Conservation (phyloP, 2,888 invertebrate genomes). For the Mythimna ferrago region DNA sequence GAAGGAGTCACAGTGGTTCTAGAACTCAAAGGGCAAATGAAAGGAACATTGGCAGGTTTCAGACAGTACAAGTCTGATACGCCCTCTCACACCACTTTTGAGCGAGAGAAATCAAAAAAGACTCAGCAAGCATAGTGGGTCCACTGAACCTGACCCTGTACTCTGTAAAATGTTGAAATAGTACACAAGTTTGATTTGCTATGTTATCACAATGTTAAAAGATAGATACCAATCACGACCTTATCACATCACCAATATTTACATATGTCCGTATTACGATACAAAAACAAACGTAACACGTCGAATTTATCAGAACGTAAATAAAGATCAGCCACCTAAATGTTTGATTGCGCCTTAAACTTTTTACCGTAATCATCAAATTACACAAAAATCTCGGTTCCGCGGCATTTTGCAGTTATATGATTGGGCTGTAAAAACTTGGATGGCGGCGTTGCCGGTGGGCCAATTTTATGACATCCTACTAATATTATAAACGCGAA, state of each 20-base stretch:
- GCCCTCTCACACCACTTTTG: too few relatives aligned
- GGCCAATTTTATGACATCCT: conserved; percentile 57
- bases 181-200: too few relatives aligned
- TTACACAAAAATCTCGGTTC: conserved; percentile 50
- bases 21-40: too few relatives aligned
- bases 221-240: not conserved
- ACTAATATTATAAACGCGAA: too few relatives aligned
- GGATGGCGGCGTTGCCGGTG: conserved; percentile 42
- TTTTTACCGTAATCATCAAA: conserved; percentile 57
- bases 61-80: too few relatives aligned
- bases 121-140: too few relatives aligned
- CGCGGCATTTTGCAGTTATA: conserved; percentile 51
- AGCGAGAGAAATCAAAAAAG: too few relatives aligned
- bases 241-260: not conserved
- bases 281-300: not conserved
- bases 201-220: too few relatives aligned
- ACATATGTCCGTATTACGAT: not conserved
- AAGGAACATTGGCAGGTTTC: too few relatives aligned
- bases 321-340: conserved; percentile 36
- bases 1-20: too few relatives aligned
- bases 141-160: too few relatives aligned
- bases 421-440: conserved; percentile 62
- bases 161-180: too few relatives aligned
- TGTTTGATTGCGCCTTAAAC: conserved; percentile 54
- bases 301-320: conserved; percentile 15